Conservation (phyloP, 2,113 vertebrate genomes). For the Indicator indicator region DNA sequence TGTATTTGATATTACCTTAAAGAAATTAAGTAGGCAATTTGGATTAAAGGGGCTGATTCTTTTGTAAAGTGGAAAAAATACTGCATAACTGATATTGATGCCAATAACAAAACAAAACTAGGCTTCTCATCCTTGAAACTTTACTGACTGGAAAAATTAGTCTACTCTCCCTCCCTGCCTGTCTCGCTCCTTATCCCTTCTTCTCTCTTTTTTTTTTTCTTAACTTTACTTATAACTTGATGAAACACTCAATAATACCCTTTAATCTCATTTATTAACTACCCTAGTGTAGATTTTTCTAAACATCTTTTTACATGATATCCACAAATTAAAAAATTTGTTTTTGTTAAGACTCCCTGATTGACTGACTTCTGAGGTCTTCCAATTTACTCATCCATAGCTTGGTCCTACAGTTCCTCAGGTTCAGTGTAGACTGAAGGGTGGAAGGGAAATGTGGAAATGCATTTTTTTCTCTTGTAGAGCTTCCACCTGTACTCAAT, state of each 20-base stretch:
- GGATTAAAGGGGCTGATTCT: constrained; percentile 49
- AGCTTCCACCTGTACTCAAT: background rate
- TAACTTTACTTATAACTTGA: constrained; percentile 75
- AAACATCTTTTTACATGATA: constrained; percentile 70
- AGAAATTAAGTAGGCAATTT: constrained; percentile 67
- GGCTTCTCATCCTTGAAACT: constrained; percentile 76
- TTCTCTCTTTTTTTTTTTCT: background rate
- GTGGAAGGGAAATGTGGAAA: background rate
- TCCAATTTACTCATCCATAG: constrained; percentile 45
- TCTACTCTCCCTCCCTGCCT: constrained; percentile 20
- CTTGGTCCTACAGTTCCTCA: background rate
- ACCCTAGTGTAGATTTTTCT: constrained; percentile 67
- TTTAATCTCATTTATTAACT: constrained; percentile 83
- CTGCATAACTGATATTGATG: constrained; percentile 76
- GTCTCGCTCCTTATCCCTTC: background rate
- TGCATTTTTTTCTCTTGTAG: background rate
- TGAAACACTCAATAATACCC: constrained; percentile 73
- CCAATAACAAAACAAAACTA: constrained; percentile 64
- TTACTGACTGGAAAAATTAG: constrained; percentile 77
- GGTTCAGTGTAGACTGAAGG: background rate
- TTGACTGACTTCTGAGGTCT: constrained; percentile 62
- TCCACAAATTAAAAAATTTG: constrained; percentile 72
- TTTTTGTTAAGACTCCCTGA: constrained; percentile 72
- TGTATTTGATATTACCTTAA: constrained; percentile 19
- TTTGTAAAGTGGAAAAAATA: constrained; percentile 67